Evolutionary conservation across 2,113 vertebrate species (phyloP).

Genomic region (Pelodiscus sinensis): DNA sequence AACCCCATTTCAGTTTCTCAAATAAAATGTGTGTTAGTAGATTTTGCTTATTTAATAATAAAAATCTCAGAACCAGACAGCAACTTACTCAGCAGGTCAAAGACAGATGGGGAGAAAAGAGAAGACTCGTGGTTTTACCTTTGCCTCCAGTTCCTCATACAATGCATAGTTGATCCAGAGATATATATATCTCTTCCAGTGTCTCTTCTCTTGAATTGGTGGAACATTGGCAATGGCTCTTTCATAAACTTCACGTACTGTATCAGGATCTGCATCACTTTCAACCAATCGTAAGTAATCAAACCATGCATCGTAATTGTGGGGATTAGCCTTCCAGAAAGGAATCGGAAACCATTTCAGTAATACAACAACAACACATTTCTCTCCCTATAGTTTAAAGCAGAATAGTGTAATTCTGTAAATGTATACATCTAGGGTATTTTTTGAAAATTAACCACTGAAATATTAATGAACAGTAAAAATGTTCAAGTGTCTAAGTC

Average conservation of each 20-base stretch:
- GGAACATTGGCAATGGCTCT: conserved; percentile 94
- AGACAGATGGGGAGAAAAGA: background rate
- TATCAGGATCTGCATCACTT: conserved; percentile 88
- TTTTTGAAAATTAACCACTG: background rate
- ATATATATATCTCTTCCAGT: conserved; percentile 98
- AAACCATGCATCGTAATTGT: conserved; percentile 98
- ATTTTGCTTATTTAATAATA: background rate
- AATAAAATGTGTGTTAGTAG: fast-evolving
- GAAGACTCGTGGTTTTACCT: conserved; percentile 75
- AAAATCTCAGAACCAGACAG: background rate
- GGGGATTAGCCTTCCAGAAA: conserved; percentile 89
- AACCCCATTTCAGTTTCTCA: background rate
- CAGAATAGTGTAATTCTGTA: background rate
- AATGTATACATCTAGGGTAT: too few relatives aligned
- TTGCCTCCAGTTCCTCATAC: conserved; percentile 96
- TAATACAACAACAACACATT: background rate
- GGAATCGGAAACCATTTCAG: background rate
- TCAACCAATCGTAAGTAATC: conserved; percentile 96
- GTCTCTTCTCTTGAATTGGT: conserved; percentile 94
- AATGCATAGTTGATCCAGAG: conserved; percentile 97
- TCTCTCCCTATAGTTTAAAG: background rate
- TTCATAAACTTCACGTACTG: conserved; percentile 94
- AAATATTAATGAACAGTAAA: fast-evolving
- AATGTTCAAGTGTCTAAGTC: fast-evolving
- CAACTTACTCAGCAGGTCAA: fast-evolving